Conservation (phyloP, 2,888 invertebrate species). For the Phaonia tiefii region DNA sequence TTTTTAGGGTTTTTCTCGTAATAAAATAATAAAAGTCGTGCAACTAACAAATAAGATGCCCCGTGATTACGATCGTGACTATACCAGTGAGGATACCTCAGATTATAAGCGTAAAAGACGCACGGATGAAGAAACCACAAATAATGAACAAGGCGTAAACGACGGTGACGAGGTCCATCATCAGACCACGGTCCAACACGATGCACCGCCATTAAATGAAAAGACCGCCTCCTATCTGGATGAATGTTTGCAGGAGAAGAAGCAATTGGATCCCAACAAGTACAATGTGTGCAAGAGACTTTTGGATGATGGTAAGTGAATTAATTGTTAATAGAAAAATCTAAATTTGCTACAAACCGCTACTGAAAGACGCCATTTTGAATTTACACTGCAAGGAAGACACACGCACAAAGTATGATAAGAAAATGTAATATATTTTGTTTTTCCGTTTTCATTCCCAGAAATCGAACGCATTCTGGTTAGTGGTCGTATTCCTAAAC, state of each 20-base stretch:
- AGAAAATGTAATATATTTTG: background rate
- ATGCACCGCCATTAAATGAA: slow-evolving; percentile 82
- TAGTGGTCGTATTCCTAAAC: slow-evolving; percentile 85
- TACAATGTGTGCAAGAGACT: slow-evolving; percentile 86
- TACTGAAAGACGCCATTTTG: slow-evolving; percentile 55
- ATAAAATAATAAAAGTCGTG: background rate
- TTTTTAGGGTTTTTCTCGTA: slow-evolving; percentile 3
- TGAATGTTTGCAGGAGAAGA: slow-evolving; percentile 87
- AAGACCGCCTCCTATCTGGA: slow-evolving; percentile 89
- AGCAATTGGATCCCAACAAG: slow-evolving; percentile 84
- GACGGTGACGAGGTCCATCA: slow-evolving; percentile 64
- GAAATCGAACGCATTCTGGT: slow-evolving; percentile 88
- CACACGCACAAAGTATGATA: background rate
- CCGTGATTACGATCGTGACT: slow-evolving; percentile 79
- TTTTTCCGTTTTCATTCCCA: slow-evolving; percentile 49
- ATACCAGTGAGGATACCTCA: slow-evolving; percentile 76
- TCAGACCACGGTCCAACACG: slow-evolving; percentile 66
- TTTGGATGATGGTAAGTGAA: slow-evolving; percentile 86
- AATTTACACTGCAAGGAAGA: slow-evolving; percentile 23
- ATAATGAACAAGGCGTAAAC: slow-evolving; percentile 69
- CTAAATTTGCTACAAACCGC: background rate
- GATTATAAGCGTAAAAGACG: slow-evolving; percentile 79
- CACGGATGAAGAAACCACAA: slow-evolving; percentile 74
- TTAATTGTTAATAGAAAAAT: background rate
- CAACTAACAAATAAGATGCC: slow-evolving; percentile 73